Base-by-base conservation (phyloP, 2,888 invertebrate genomes). In the Tholera decimalis region DNA sequence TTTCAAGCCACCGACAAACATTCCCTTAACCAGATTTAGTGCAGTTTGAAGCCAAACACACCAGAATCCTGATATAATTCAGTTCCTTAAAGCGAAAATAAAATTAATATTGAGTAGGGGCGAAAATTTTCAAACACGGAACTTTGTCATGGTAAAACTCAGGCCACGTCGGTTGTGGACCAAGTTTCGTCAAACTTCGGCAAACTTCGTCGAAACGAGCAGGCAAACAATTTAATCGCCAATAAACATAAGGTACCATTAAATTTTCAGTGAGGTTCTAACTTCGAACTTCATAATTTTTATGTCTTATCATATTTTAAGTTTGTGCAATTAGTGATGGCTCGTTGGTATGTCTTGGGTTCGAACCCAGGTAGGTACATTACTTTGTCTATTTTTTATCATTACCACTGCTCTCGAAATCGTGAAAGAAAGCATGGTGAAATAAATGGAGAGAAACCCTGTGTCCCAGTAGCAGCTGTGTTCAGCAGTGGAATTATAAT, bases 131-230 rank as follows among this genome's bases (percentile, higher is more conserved):
- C 30, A 13, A 56, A 41, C 22, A 54, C 18, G 4, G 24, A 0
- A 50, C 55, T 56, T 73, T 49, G 30, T 37, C 51, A 53, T 44
- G 62, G 49, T 50, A 49, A 63, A 72, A 72, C 46, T 67, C n/a
- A 20, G 7, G 26, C 33, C 6, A 22, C 35, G 51, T 33, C 66
- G 37, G 54, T 46, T 37, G 44, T 46, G 22, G 18, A 53, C 30
- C 13, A 39, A 46, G 39, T 73, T 70, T 35, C 35, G 8, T 7
- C 24, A 26, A 66, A 20, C 24, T 24, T 43, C n/a, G 37, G 28
- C 2, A 3, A 64, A 68, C 18, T 64, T 68, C n/a, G 65, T 15
- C 13, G 20, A 67, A 37, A 26, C 9, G 30, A 71, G 37, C 50
- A 26, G 43, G 20, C 39, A 72, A 64, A 63, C 24, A 47, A 73